Evolutionary conservation across 2,113 vertebrate species (phyloP), one percentile per base, ranked within the genome.

Genomic region (Syrrhaptes paradoxus): DNA sequence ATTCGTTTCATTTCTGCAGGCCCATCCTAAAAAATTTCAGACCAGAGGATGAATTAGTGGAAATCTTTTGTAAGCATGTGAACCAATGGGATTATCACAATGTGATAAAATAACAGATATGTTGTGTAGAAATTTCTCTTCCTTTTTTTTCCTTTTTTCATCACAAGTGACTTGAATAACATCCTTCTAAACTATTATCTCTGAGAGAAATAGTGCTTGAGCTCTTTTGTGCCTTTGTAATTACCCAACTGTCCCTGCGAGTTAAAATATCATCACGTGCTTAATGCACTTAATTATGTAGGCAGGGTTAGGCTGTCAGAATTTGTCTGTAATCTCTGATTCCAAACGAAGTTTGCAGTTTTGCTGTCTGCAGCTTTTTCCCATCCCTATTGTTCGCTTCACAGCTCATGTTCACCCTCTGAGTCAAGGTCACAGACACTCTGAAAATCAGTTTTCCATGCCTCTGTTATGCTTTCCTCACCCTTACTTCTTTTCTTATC

Each of bases 391-490:
- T 90, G 89, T 94, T 65, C 84, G 90, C 76, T 68, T 86, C 85
- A 81, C 65, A 78, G 76, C 73, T 96, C 71, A 3, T 1, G 0
- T 85, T 90, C 85, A 85, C 2, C 48, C 75, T 92, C 65, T 11
- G 22, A 92, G 85, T 66, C 93, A 97, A 96, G 90, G 95, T 94
- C 93, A 93, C 49, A 75, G 70, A 17, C 70, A 85, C 77, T 10
- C 74, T 92, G 92, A 77, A 95, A 96, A 97, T 92, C 93, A 82
- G 81, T 96, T 97, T 92, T 90, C 85, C 77, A 63, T 55, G 87
- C 84, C 49, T 96, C 61, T 58, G 87, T 84, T 90, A 52, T 0
- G 10, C 86, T n/a, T 94, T 90, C 90, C 79, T 78, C 90, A 92
- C 49, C 38, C 61, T 86, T 83, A 90, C 87, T 95, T 88, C 36